Base-by-base conservation (phyloP, 2,113 vertebrate species). In the Poeciliopsis prolifica region DNA sequence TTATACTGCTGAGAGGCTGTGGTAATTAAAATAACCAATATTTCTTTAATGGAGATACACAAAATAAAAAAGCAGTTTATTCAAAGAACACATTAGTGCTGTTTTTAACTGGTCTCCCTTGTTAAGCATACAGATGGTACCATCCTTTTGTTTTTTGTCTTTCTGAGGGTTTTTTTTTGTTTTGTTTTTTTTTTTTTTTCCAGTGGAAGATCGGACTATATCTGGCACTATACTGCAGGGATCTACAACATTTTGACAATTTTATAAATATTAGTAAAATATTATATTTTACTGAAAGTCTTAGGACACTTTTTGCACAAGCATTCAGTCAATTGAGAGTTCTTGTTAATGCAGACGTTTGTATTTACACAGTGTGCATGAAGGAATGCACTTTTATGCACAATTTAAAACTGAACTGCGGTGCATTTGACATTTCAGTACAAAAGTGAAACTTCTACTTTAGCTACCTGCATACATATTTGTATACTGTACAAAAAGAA, bases 341-440 rank as follows among this genome's bases (percentile, higher is more conserved):
- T 85, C 80, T 88, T 85, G 78, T 92, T 86, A 89, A 91, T 89
- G 86, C 87, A 89, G 87, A 91, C 80, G 83, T 87, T 87, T 88
- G 84, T 93, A 91, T 92, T 87, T 92, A 93, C 91, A 91, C 82
- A 81, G 86, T 88, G 86, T 88, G 87, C 92, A 91, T 81, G 77
- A 48, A 77, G 73, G 75, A 80, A 89, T 90, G 85, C 87, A 92
- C 90, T 88, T 84, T 87, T 81, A 89, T 89, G 92, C 90, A 94
- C 91, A 84, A 84, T 79, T 87, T 93, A 95, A 94, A 91, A 94
- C 92, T 94, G 90, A 91, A 87, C 86, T 89, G 87, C 89, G 83
- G 84, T 89, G 91, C 87, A 89, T 91, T 93, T 93, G 91, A 94
- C 91, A 94, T 88, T 92, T 89, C 89, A 90, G 92, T 94, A 94